Evolutionary conservation across 2,888 invertebrate genomes (phyloP), one percentile per base, ranked within the genome.

Genomic region (Ypsolopha sequella): DNA sequence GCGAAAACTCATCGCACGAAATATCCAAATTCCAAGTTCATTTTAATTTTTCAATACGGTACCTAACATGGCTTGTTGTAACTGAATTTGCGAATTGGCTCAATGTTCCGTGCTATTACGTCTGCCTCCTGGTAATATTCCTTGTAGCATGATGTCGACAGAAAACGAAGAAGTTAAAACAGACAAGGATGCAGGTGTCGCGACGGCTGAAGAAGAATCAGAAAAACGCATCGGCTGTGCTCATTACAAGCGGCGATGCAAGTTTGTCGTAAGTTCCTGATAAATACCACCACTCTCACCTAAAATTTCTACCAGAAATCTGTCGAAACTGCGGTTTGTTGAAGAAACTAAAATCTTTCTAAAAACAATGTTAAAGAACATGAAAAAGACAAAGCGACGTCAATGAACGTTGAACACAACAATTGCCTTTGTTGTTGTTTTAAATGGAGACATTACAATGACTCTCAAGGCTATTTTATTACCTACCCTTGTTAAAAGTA

Each of bases 211-310:
- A 54, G 58, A 64, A 56, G 66, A 58, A 53, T 63, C 60, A 57
- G 82, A 82, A 65, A 87, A 89, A 74, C 82, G 88, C 33, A 79
- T 89, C 58, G 95, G 95, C 53, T 95, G 95, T 80, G 90, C 91
- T 61, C 95, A 95, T 82, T 95, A 95, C 70, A 93, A 93, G 73
- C 88, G 95, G 65, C 91, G 93, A 73, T 94, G 94, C 48, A 94
- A 94, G 85, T 93, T 95, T 80, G 93, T 95, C 87, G 95, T 95
- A 87, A 90, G 92, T 24, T 49, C 34, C 24, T 51, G 36, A 59
- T 69, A 65, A 70, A 61, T 67, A 63, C 70, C 64, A 57, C n/a
- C 55, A 57, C 63, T 63, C 59, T 39, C 55, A 56, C 67, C 33
- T 47, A 24, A 14, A 51, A 24, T 24, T 24, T 24, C 24, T 24